Evolutionary conservation across 2,113 vertebrate genomes (phyloP).

Genomic region (Dicentrarchus labrax): DNA sequence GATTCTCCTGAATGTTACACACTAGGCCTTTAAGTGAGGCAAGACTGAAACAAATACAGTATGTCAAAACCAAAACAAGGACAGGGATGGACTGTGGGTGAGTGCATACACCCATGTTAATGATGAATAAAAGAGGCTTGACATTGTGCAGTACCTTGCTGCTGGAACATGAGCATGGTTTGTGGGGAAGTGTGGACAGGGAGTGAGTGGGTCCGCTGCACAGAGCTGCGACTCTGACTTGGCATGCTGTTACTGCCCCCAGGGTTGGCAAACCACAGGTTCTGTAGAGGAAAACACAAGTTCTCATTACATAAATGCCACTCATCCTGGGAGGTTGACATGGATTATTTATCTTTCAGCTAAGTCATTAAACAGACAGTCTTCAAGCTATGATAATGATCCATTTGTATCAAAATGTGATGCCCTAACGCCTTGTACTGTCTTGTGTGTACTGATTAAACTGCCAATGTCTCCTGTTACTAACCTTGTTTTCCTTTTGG

Average conservation of each 20-base stretch:
- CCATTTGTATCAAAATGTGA: conserved; percentile 13
- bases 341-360: conserved; percentile 14
- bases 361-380: conserved; percentile 14
- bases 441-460: conserved; percentile 33
- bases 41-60: background rate
- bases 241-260: conserved; percentile 97
- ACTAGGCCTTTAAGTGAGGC: too few relatives aligned
- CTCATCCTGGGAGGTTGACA: conserved; percentile 12
- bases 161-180: conserved; percentile 95
- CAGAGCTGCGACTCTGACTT: conserved; percentile 94
- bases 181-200: conserved; percentile 96
- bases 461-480: background rate
- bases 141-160: conserved; percentile 85
- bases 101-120: background rate
- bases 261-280: conserved; percentile 94
- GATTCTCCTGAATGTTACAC: too few relatives aligned
- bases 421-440: conserved; percentile 6
- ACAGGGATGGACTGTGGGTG: background rate
- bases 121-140: conserved; percentile 3
- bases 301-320: conserved; percentile 28
- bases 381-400: conserved; percentile 28
- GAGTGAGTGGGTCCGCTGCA: conserved; percentile 95
- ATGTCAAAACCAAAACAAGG: background rate
- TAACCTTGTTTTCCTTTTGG: background rate
- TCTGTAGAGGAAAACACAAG: conserved; percentile 79